Percentiles rank a stretch among this genome's conserved stretches.
These are phyloP conservation scores for Buathra laborator DNA, from an alignment of 2,888 invertebrate species.

Conservation along the genomic window DNA sequence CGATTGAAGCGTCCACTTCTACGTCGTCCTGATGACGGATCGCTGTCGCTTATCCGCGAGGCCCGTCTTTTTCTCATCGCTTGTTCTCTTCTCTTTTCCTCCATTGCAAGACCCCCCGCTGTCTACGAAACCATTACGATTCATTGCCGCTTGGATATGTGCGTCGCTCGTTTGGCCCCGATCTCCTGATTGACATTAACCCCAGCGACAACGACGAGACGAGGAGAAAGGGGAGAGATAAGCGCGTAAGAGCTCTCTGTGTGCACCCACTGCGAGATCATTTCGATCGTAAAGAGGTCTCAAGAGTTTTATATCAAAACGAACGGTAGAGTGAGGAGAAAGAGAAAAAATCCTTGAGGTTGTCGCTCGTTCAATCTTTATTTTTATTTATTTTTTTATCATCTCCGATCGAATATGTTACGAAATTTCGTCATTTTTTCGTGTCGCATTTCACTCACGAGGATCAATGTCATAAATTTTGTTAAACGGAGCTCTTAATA, in stretches of 20 bases:
- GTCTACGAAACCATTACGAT: slow-evolving; percentile 78
- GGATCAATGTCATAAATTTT: slow-evolving; percentile 29
- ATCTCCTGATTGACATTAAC: slow-evolving; percentile 78
- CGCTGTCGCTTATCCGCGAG: slow-evolving; percentile 76
- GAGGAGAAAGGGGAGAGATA: background rate
- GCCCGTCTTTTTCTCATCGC: slow-evolving; percentile 38
- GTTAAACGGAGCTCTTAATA: slow-evolving; percentile 37
- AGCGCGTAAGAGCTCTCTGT: background rate
- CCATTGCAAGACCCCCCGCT: slow-evolving; percentile 73
- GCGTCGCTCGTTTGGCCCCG: slow-evolving; percentile 80
- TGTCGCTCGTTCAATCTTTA: slow-evolving; percentile 7
- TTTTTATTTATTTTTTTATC: slow-evolving; percentile 1
- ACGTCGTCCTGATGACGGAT: slow-evolving; percentile 78
- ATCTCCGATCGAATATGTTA: slow-evolving; percentile 30
- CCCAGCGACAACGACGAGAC: slow-evolving; percentile 58
- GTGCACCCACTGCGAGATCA: slow-evolving; percentile 41
- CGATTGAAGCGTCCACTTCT: background rate
- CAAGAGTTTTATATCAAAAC: slow-evolving; percentile 12
- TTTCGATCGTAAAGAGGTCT: slow-evolving; percentile 2
- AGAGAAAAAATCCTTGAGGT: slow-evolving; percentile 1
- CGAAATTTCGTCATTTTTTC: slow-evolving; percentile 42
- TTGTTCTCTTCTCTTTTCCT: slow-evolving; percentile 31
- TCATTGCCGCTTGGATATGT: slow-evolving; percentile 79
- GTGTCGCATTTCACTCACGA: slow-evolving; percentile 9
- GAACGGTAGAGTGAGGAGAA: background rate